These are phyloP conservation scores for Marcusenius ussheri DNA, from an alignment of 2,113 vertebrate genomes.

Conservation along the genomic window DNA sequence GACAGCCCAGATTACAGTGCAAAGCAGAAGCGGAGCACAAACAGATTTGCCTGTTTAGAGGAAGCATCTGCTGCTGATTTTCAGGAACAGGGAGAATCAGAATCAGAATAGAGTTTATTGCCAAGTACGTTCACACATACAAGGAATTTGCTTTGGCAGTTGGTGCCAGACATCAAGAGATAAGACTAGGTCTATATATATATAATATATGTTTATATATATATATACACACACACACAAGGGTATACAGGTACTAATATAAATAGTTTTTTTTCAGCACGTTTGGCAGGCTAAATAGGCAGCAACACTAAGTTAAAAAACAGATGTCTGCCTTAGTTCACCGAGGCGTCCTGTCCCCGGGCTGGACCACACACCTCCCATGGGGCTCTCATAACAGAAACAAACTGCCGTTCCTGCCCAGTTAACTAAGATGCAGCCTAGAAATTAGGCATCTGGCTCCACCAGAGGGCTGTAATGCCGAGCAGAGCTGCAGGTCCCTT, in stretches of 20 bases:
- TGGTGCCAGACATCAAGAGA: too few relatives aligned
- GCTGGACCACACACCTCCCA: background rate
- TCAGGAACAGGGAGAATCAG: background rate
- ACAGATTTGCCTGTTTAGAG: conserved; percentile 26
- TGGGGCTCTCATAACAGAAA: conserved; percentile 44
- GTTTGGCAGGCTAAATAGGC: background rate
- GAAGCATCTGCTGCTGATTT: conserved; percentile 22
- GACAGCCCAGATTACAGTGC: background rate
- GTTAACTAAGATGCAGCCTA: conserved; percentile 37
- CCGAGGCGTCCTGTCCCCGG: background rate
- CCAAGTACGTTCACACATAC: too few relatives aligned
- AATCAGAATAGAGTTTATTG: too few relatives aligned
- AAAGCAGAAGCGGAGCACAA: conserved; percentile 13
- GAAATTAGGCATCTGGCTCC: conserved; percentile 38
- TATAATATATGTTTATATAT: too few relatives aligned
- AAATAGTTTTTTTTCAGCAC: too few relatives aligned
- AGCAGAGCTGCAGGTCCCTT: background rate
- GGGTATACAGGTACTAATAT: too few relatives aligned
- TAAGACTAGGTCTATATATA: too few relatives aligned
- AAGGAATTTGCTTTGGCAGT: too few relatives aligned
- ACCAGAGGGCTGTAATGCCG: background rate
- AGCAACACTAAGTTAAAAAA: conserved; percentile 17
- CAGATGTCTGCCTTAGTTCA: conserved; percentile 18
- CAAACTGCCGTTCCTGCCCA: conserved; percentile 46
- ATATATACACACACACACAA: too few relatives aligned